phyloP scores from a whole-genome alignment of 2,113 vertebrate species.

The Macrotus californicus region DNA sequence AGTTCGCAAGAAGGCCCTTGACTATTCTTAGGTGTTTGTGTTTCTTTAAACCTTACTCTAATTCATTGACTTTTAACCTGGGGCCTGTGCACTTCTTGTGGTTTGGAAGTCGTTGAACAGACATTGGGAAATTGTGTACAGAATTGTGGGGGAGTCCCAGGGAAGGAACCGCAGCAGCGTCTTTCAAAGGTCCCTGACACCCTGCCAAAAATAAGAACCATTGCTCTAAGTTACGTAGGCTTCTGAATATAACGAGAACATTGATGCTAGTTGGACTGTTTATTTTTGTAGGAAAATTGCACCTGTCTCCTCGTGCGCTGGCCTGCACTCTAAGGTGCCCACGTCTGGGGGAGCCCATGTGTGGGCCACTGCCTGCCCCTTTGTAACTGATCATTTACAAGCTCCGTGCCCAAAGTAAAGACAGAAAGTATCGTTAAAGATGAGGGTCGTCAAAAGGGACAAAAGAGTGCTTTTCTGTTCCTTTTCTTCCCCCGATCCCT shows the following conservation, averaged over 20 bases:
- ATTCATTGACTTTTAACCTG: neutral
- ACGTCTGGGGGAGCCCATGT: neutral
- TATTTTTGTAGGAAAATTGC: neutral
- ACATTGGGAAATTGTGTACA: neutral
- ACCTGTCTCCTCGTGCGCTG: neutral
- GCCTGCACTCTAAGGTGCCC: accelerated
- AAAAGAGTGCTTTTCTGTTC: neutral
- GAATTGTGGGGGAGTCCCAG: neutral
- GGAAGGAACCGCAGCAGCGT: neutral
- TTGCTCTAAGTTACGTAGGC: neutral
- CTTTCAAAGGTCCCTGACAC: neutral
- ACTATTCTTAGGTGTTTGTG: neutral
- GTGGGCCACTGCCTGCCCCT: neutral
- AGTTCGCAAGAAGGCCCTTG: neutral
- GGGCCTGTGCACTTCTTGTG: neutral
- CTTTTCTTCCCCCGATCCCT: neutral
- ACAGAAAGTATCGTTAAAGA: neutral
- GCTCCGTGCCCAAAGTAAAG: neutral
- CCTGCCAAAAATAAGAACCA: neutral
- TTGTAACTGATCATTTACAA: neutral
- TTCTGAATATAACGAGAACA: neutral
- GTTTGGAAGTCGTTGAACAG: neutral
- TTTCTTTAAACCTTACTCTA: neutral
- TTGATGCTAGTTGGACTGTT: neutral
- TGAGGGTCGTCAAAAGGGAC: neutral